phyloP scores from a whole-genome alignment of 2,888 invertebrate species.

The Antheraea yamamai region DNA sequence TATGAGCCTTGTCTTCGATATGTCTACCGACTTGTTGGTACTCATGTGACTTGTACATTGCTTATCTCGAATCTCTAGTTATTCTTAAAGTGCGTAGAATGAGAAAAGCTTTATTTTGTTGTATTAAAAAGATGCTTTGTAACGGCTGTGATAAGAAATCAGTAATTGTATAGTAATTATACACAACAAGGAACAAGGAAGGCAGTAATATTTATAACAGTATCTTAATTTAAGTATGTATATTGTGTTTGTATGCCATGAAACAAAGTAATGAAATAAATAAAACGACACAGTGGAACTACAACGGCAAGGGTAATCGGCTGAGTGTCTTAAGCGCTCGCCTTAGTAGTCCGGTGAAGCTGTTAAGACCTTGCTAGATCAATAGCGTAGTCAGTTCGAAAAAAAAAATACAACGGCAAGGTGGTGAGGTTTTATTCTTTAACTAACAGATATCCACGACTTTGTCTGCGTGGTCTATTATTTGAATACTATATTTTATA shows the following conservation, averaged over 20 bases:
- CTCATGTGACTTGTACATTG: background rate
- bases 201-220: background rate
- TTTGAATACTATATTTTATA: too few relatives aligned
- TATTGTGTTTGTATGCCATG: background rate
- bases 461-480: too few relatives aligned
- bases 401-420: background rate
- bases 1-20: background rate
- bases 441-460: too few relatives aligned
- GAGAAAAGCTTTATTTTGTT: background rate
- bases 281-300: background rate
- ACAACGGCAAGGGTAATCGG: background rate
- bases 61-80: background rate
- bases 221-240: background rate
- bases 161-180: background rate
- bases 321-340: too few relatives aligned
- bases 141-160: background rate
- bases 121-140: background rate
- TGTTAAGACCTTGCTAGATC: too few relatives aligned
- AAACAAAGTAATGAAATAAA: background rate
- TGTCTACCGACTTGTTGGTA: background rate
- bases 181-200: slow-evolving; percentile 7
- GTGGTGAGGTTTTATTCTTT: too few relatives aligned
- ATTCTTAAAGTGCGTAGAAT: background rate
- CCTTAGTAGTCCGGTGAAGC: too few relatives aligned
- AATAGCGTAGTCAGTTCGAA: too few relatives aligned